These are phyloP conservation scores for Pterois miles DNA, from an alignment of 2,797 vertebrate species.

Conservation along the genomic window DNA sequence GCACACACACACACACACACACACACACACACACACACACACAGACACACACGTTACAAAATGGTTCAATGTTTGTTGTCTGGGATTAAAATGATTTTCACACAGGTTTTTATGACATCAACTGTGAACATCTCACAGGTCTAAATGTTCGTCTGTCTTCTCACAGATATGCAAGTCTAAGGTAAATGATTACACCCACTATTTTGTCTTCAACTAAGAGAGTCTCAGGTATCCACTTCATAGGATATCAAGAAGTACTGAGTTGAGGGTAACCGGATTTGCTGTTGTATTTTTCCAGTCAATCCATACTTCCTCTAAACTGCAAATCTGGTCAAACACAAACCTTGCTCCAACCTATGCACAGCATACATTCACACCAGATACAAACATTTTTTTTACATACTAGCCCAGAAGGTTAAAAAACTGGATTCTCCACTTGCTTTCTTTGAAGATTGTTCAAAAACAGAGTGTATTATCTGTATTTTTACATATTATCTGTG, in stretches of 20 bases:
- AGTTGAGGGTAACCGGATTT: background rate
- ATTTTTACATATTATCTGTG: background rate
- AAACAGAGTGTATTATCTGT: background rate
- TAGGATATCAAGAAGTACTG: background rate
- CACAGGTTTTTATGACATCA: background rate
- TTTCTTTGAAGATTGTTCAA: background rate
- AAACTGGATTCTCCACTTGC: background rate
- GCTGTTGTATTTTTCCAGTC: background rate
- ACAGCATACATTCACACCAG: background rate
- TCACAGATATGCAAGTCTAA: background rate
- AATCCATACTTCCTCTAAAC: background rate
- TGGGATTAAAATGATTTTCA: background rate
- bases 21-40: no score
- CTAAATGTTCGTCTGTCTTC: no score
- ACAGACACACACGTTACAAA: background rate
- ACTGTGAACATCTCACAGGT: background rate
- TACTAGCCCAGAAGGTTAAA: background rate
- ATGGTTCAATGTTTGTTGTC: no score
- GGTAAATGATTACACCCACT: background rate
- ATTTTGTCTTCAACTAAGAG: background rate
- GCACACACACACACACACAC: slow-evolving; percentile 32
- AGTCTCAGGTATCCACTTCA: background rate
- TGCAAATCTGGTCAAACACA: background rate
- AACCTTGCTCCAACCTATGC: background rate
- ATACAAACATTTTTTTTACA: background rate